phyloP scores from a whole-genome alignment of 2,888 invertebrate species.

The Nymphalis urticae region DNA sequence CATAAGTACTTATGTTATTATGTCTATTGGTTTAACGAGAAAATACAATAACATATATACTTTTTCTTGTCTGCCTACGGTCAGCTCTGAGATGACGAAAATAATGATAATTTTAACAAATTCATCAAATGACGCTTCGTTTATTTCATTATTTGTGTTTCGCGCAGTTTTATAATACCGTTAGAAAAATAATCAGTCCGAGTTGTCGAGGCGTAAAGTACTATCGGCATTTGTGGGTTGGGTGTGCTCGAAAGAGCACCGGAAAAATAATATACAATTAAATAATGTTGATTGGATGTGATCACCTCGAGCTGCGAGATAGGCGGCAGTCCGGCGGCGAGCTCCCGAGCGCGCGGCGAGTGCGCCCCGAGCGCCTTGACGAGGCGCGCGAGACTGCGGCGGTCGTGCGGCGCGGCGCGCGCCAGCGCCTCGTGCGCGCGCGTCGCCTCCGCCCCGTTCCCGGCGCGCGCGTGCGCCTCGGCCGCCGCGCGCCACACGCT shows the following conservation, averaged over 20 bases:
- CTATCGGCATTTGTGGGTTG: no score
- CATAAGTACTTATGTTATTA: no score
- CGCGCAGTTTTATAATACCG: background rate
- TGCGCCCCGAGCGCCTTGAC: constrained; percentile 94
- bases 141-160: background rate
- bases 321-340: constrained; percentile 69
- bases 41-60: no score
- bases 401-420: constrained; percentile 88
- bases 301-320: constrained; percentile 59
- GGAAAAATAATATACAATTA: no score
- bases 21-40: no score
- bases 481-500: constrained; percentile 93
- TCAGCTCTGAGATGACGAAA: no score
- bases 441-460: constrained; percentile 88
- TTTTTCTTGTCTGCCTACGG: no score
- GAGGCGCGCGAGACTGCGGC: constrained; percentile 91
- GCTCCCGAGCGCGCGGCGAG: constrained; percentile 86
- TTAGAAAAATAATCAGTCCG: no score
- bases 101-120: no score
- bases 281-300: background rate
- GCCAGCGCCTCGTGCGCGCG: constrained; percentile 87
- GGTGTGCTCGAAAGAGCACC: no score
- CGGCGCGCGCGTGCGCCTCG: constrained; percentile 89
- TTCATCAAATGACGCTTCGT: no score
- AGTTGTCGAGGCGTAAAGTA: no score